A percentile compares a stretch with the other conserved stretches of the same genome.
These are phyloP conservation scores for Paedocypris micromegethes DNA, from an alignment of 2,797 vertebrate genomes.

Conservation along the genomic window DNA sequence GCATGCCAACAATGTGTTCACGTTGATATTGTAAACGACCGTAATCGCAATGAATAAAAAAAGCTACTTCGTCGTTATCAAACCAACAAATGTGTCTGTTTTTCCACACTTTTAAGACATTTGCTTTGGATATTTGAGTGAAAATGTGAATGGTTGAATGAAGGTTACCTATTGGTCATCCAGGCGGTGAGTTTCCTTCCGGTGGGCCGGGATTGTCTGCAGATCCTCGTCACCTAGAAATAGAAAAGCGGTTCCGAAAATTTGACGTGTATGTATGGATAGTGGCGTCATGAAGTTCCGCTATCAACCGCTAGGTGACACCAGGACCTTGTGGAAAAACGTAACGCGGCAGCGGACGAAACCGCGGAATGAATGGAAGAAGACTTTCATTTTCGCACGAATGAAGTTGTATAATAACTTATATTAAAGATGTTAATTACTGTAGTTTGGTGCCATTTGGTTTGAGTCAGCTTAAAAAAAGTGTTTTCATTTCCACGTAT, in stretches of 20 bases:
- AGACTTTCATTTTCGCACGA: not conserved
- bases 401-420: too few relatives aligned
- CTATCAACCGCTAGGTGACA: constrained; percentile 39
- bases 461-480: too few relatives aligned
- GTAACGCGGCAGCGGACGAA: constrained; percentile 17
- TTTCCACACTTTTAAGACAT: not conserved
- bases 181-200: too few relatives aligned
- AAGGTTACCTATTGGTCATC: too few relatives aligned
- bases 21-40: constrained; percentile 86
- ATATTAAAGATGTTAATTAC: too few relatives aligned
- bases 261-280: not conserved
- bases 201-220: too few relatives aligned
- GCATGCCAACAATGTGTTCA: constrained; percentile 82
- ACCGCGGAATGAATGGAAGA: not conserved
- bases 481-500: too few relatives aligned
- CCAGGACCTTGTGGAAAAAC: constrained; percentile 43
- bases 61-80: constrained; percentile 56
- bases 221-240: too few relatives aligned
- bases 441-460: too few relatives aligned
- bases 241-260: too few relatives aligned
- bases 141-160: too few relatives aligned
- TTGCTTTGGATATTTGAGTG: too few relatives aligned
- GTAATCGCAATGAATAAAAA: constrained; percentile 86
- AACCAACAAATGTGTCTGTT: not conserved
- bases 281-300: not conserved